These are phyloP conservation scores for Andrena chrysosceles DNA, from an alignment of 2,888 invertebrate species.

Conservation along the genomic window DNA sequence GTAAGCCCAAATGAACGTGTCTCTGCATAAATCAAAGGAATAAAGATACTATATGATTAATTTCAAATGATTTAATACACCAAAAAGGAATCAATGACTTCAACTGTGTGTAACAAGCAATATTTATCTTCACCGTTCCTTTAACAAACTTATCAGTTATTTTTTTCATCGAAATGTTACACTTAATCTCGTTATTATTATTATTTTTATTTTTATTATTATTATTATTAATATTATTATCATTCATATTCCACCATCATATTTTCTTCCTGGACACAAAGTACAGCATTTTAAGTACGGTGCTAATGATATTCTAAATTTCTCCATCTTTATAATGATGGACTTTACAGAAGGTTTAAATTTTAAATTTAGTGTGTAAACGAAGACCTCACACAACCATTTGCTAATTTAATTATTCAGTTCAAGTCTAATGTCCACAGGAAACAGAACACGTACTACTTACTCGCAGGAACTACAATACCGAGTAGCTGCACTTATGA, in stretches of 20 bases:
- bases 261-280: conserved; percentile 54
- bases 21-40: conserved; percentile 51
- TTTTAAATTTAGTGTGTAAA: conserved; percentile 12
- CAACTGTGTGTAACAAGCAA: conserved; percentile 1
- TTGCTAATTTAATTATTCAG: conserved; percentile 58
- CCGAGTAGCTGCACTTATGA: conserved; percentile 85
- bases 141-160: conserved; percentile 13
- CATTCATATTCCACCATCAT: conserved; percentile 24
- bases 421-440: conserved; percentile 82
- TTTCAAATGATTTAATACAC: conserved; percentile 23
- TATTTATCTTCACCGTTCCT: conserved; percentile 7
- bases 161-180: conserved; percentile 14
- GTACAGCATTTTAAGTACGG: conserved; percentile 33
- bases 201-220: conserved; percentile 3
- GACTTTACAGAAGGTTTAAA: neutral
- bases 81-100: conserved; percentile 9
- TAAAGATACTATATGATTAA: conserved; percentile 31
- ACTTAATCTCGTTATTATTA: conserved; percentile 10
- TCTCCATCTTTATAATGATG: neutral
- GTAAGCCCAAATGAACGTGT: conserved; percentile 88
- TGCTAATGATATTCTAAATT: neutral
- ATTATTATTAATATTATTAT: conserved; percentile 10
- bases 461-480: conserved; percentile 85
- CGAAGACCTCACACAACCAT: conserved; percentile 31
- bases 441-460: conserved; percentile 84